Evolutionary conservation across 2,113 vertebrate genomes (phyloP).

Genomic region (Telmatochromis sp.): DNA sequence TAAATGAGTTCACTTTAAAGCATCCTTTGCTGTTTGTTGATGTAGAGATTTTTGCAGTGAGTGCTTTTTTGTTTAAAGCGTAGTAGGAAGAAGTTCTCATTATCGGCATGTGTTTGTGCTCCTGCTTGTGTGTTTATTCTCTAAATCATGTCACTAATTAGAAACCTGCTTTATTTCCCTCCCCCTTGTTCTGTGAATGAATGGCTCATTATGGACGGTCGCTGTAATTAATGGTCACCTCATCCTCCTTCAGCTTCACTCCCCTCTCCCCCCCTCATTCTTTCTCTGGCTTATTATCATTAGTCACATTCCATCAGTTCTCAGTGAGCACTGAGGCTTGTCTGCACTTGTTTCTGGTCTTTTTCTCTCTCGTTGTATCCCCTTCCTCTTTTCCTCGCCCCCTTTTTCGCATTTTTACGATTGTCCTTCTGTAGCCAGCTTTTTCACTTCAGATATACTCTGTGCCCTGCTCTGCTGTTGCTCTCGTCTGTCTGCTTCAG

Average conservation of each 20-base stretch:
- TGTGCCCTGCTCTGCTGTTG: neutral
- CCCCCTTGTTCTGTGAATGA: conserved; percentile 14
- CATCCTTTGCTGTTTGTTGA: conserved; percentile 15
- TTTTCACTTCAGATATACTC: neutral
- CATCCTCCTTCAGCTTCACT: neutral
- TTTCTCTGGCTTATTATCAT: conserved; percentile 35
- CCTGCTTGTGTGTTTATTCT: conserved; percentile 11
- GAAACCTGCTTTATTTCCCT: conserved; percentile 21
- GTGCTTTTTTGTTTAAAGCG: neutral
- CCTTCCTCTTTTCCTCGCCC: neutral
- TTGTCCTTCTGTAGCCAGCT: conserved; percentile 9
- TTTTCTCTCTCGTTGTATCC: neutral
- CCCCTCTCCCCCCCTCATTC: neutral
- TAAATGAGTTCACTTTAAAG: neutral
- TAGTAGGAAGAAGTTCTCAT: conserved; percentile 5
- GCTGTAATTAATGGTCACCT: conserved; percentile 44
- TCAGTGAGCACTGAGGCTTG: conserved; percentile 33
- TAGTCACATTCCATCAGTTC: conserved; percentile 63
- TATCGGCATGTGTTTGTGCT: neutral
- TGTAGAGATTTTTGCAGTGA: neutral
- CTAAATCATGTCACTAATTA: conserved; percentile 40
- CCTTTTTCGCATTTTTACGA: neutral
- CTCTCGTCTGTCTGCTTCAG: neutral
- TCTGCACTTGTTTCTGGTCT: conserved; percentile 21
- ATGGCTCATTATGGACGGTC: conserved; percentile 27